phyloP scores from a whole-genome alignment of 2,888 invertebrate species.

The Idaea straminata region DNA sequence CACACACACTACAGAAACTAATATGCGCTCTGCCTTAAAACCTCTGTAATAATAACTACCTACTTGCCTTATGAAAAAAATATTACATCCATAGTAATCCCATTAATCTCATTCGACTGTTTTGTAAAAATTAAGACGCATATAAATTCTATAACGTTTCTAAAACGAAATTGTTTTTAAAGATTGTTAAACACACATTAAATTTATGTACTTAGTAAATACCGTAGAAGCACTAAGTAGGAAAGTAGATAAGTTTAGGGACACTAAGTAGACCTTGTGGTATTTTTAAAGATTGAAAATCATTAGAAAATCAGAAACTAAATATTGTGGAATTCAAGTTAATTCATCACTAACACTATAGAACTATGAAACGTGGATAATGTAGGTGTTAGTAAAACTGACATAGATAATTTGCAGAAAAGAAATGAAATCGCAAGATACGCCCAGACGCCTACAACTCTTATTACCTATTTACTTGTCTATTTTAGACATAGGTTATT shows the following conservation, averaged over 20 bases:
- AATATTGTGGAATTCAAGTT: neutral
- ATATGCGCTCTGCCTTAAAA: neutral
- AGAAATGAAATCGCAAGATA: neutral
- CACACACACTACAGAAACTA: neutral
- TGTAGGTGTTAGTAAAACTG: neutral
- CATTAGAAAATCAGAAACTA: no score
- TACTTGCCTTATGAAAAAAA: neutral
- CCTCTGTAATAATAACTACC: neutral
- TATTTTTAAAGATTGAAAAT: neutral
- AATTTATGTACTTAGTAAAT: neutral
- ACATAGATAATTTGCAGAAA: neutral
- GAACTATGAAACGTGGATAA: neutral
- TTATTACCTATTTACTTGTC: neutral
- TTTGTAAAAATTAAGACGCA: neutral
- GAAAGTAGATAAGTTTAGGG: neutral
- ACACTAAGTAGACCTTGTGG: neutral
- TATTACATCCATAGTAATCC: neutral
- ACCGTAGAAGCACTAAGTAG: neutral
- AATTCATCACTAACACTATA: neutral
- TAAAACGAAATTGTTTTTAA: neutral
- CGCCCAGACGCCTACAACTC: neutral
- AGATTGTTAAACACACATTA: neutral
- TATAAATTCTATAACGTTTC: neutral
- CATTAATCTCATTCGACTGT: neutral
- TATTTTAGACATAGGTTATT: neutral